These are phyloP conservation scores for Guaruba guarouba DNA, from an alignment of 2,113 vertebrate species.

Conservation along the genomic window DNA sequence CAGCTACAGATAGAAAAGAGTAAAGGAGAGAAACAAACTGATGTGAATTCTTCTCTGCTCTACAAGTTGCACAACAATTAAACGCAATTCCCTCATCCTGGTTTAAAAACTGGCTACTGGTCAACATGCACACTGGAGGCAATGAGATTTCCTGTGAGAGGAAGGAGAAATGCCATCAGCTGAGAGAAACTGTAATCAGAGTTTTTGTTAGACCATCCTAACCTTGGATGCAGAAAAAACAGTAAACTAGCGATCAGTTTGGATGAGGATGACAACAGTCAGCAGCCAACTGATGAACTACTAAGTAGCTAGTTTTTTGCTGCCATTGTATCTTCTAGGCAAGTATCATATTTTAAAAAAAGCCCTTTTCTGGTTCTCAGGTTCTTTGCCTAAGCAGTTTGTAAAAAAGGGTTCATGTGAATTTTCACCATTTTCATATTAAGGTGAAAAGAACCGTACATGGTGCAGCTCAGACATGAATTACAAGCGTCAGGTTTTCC, in stretches of 20 bases:
- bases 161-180: background rate
- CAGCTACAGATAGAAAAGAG: background rate
- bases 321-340: background rate
- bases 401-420: background rate
- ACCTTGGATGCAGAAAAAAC: background rate
- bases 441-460: background rate
- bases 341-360: background rate
- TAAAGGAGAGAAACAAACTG: background rate
- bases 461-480: background rate
- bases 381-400: background rate
- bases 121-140: background rate
- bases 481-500: background rate
- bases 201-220: background rate
- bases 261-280: background rate
- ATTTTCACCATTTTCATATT: background rate
- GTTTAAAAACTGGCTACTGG: background rate
- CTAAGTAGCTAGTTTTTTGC: background rate
- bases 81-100: background rate
- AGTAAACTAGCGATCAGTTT: background rate
- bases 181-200: background rate
- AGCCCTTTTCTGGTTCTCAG: background rate
- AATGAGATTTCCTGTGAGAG: background rate
- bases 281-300: background rate
- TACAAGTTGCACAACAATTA: background rate
- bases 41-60: background rate